Percentiles rank a stretch among this genome's conserved stretches.
These are phyloP conservation scores for Macrostomum cliftonense DNA, from an alignment of 2,888 invertebrate genomes.

Conservation along the genomic window DNA sequence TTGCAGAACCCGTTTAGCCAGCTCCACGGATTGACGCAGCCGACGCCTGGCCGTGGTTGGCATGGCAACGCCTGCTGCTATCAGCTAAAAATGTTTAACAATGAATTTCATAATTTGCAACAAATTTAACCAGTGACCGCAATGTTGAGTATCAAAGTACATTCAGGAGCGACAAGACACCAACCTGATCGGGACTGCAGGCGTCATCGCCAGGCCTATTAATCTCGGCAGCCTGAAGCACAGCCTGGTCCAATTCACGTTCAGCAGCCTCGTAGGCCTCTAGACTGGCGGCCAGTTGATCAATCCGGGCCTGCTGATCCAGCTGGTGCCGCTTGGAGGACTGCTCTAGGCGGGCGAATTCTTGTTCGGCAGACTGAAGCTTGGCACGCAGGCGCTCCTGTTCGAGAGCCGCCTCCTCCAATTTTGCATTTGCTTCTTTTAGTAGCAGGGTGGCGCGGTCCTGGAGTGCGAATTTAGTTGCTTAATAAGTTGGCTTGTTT, in stretches of 20 bases:
- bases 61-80: slow-evolving; percentile 26
- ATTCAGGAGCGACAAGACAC: too few relatives aligned
- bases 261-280: slow-evolving; percentile 34
- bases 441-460: slow-evolving; percentile 31
- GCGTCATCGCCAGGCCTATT: not conserved
- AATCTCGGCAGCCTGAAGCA: slow-evolving; percentile 35
- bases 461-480: too few relatives aligned
- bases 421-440: slow-evolving; percentile 29
- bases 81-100: too few relatives aligned
- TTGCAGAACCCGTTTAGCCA: slow-evolving; percentile 12
- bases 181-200: too few relatives aligned
- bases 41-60: slow-evolving; percentile 31
- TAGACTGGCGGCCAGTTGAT: slow-evolving; percentile 25
- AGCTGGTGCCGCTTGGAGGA: too few relatives aligned
- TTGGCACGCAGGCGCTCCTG: slow-evolving; percentile 35
- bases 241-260: slow-evolving; percentile 34
- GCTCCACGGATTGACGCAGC: slow-evolving; percentile 28
- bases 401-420: slow-evolving; percentile 28
- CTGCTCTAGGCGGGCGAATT: slow-evolving; percentile 14
- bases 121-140: too few relatives aligned
- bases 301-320: slow-evolving; percentile 25
- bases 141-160: too few relatives aligned
- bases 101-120: too few relatives aligned
- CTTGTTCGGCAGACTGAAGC: slow-evolving; percentile 27
- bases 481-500: too few relatives aligned